phyloP scores from a whole-genome alignment of 2,888 invertebrate genomes.

The Seladonia tumulorum region DNA sequence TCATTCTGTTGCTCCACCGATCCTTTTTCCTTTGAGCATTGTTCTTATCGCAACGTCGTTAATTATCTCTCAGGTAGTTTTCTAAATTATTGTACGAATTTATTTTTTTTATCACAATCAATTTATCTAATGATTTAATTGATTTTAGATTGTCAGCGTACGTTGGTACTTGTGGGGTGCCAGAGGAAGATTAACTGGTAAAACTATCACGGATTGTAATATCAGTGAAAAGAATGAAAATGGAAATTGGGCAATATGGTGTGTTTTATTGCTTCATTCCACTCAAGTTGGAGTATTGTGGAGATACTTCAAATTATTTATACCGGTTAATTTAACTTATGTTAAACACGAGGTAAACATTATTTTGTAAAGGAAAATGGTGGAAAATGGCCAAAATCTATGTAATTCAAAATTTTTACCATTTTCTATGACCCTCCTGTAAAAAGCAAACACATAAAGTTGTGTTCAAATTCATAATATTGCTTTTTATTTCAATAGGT shows the following conservation, averaged over 20 bases:
- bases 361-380: background rate
- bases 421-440: background rate
- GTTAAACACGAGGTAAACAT: conserved; percentile 92
- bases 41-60: conserved; percentile 90
- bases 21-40: conserved; percentile 85
- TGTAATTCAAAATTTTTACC: background rate
- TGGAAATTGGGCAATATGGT: conserved; percentile 80
- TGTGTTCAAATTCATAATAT: conserved; percentile 1
- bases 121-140: conserved; percentile 18
- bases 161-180: conserved; percentile 89
- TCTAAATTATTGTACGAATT: background rate
- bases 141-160: conserved; percentile 87
- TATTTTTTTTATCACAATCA: background rate
- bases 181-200: conserved; percentile 78
- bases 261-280: conserved; percentile 87
- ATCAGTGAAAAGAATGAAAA: conserved; percentile 72
- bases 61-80: conserved; percentile 89
- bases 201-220: conserved; percentile 64
- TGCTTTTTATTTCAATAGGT: conserved; percentile 78
- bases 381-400: background rate
- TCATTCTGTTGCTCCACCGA: conserved; percentile 76
- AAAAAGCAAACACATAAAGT: background rate
- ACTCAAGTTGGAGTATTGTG: conserved; percentile 90
- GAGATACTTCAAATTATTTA: conserved; percentile 93
- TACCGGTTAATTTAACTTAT: conserved; percentile 92